Evolutionary conservation across 2,888 invertebrate genomes (phyloP).

Genomic region (Hypomecis punctinalis): DNA sequence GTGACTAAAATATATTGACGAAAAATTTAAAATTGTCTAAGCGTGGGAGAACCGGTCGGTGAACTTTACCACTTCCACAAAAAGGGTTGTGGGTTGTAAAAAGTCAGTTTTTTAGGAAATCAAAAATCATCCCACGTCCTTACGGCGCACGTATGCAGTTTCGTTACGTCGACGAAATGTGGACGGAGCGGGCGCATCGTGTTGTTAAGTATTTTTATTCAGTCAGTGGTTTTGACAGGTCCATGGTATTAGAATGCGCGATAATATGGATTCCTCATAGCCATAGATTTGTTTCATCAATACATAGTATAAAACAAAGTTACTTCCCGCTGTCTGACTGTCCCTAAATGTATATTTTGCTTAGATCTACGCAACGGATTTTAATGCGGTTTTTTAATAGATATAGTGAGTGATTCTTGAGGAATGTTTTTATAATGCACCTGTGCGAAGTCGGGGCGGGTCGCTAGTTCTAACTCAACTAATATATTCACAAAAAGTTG

Average conservation of each 20-base stretch:
- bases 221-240: slow-evolving; percentile 56
- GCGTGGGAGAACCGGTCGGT: neutral
- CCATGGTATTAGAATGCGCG: slow-evolving; percentile 48
- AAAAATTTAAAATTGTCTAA: neutral
- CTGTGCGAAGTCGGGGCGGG: no score
- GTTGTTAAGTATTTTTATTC: slow-evolving; percentile 71
- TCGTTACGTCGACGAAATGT: slow-evolving; percentile 38
- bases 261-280: neutral
- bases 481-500: no score
- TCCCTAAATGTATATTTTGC: no score
- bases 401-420: no score
- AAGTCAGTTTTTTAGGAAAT: slow-evolving; percentile 38
- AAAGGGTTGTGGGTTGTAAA: slow-evolving; percentile 27
- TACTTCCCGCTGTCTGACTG: no score
- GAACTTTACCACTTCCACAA: slow-evolving; percentile 9
- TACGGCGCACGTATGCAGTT: slow-evolving; percentile 36
- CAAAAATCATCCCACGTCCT: slow-evolving; percentile 66
- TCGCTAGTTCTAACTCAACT: no score
- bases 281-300: no score
- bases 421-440: no score
- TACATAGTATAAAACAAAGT: no score
- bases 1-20: neutral
- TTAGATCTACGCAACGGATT: no score
- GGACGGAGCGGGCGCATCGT: slow-evolving; percentile 62
- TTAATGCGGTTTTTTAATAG: no score